Percentiles rank a stretch among this genome's conserved stretches.
Conservation (phyloP, 2,113 vertebrate species). For the Pseudorectes ferrugineus region DNA sequence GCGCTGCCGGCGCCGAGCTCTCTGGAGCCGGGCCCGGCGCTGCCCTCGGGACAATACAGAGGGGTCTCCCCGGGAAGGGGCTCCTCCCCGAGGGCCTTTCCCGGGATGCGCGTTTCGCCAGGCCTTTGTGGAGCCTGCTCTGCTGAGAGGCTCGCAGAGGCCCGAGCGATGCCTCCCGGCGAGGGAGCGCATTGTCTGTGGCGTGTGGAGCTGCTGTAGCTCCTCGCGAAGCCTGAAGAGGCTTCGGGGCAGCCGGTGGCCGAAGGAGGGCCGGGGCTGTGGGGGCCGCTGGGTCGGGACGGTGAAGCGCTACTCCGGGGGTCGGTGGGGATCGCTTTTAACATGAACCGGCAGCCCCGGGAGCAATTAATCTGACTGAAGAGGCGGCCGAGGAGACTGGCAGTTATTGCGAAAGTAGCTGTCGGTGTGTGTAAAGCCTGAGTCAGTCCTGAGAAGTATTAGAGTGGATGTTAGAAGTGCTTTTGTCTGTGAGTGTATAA, state of each 20-base stretch:
- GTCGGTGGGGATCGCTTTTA: background rate
- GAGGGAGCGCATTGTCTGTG: background rate
- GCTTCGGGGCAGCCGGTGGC: background rate
- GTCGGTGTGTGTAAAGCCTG: background rate
- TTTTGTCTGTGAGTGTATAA: background rate
- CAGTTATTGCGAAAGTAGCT: constrained; percentile 42
- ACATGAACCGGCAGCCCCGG: background rate
- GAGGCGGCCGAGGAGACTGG: background rate
- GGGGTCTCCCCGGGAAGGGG: background rate
- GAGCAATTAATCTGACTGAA: background rate
- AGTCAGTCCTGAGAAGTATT: background rate
- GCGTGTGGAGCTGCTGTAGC: background rate
- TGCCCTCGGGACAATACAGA: background rate
- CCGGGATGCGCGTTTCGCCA: background rate
- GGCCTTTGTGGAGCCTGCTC: background rate
- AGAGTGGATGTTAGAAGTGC: background rate
- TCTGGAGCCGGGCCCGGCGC: background rate
- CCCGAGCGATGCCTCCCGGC: fast-evolving
- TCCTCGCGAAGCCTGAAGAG: fast-evolving
- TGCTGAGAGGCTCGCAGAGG: background rate
- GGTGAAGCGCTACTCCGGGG: background rate
- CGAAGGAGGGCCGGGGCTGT: background rate
- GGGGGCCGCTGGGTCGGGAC: too few relatives aligned
- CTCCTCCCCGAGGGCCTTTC: background rate
- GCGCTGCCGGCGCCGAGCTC: background rate